phyloP scores from a whole-genome alignment of 1,140 invertebrate species.

The Catajapyx aquilonaris region DNA sequence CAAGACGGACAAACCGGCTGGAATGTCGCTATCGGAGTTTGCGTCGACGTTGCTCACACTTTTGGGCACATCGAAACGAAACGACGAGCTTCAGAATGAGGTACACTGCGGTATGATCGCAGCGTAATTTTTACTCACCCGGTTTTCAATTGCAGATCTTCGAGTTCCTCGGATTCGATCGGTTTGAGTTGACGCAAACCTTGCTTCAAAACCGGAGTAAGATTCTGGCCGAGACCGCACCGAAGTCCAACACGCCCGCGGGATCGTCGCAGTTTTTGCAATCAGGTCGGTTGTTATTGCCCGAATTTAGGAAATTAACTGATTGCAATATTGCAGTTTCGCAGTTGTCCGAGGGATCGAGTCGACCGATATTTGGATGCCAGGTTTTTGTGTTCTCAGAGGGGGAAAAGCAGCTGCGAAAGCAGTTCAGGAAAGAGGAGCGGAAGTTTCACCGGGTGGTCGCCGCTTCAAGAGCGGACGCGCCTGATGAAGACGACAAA shows the following conservation, averaged over 20 bases:
- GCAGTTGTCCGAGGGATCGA: neutral
- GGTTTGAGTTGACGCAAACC: slow-evolving; percentile 62
- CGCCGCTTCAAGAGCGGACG: no score
- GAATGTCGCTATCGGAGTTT: slow-evolving; percentile 33
- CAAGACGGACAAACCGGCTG: slow-evolving; percentile 17
- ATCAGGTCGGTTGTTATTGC: no score
- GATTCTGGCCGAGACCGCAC: no score
- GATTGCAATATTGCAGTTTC: neutral
- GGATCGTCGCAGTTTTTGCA: no score
- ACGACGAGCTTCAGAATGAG: slow-evolving; percentile 63
- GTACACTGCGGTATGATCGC: slow-evolving; percentile 14
- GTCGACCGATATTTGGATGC: slow-evolving; percentile 34
- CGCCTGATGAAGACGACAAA: slow-evolving; percentile 28
- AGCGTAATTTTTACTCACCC: neutral
- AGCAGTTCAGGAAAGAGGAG: slow-evolving; percentile 71
- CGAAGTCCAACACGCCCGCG: no score
- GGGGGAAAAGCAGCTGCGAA: slow-evolving; percentile 56
- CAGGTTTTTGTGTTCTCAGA: slow-evolving; percentile 66
- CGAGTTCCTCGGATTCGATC: slow-evolving; percentile 67
- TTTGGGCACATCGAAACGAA: slow-evolving; percentile 34
- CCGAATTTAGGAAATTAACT: no score
- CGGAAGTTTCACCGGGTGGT: slow-evolving; percentile 48
- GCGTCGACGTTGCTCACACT: slow-evolving; percentile 32
- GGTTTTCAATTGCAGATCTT: slow-evolving; percentile 32
- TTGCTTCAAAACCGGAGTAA: slow-evolving; percentile 46